Evolutionary conservation across 2,888 invertebrate genomes (phyloP), one percentile per base, ranked within the genome.

Genomic region (Uloborus plumipes): DNA sequence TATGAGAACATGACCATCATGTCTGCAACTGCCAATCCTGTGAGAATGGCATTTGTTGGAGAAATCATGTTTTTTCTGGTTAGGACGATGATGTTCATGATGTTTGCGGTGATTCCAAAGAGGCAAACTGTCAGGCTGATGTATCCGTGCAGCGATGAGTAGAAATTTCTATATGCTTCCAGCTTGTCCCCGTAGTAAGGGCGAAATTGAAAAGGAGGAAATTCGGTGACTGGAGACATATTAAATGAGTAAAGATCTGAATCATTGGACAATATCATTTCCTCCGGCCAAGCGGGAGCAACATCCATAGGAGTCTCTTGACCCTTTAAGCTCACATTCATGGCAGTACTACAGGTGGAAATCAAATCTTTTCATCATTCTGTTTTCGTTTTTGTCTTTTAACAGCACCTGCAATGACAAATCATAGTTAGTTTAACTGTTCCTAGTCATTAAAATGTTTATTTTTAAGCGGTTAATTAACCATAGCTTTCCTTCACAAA

Each of bases 41-140:
- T 96, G 55, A 98, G 92, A 83, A 98, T 96, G 70, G 94, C 93
- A 90, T 98, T 98, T 47, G 96, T 97, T 3, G 97, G 94, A 80
- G 95, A 95, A 16, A 89, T 87, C 96, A 98, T 97, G 89, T 97
- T 96, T 49, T 94, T 93, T n/a, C 95, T 92, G 15, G 96, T 94
- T 73, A 98, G 91, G 15, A 98, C 96, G 59, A 94, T 93, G 84
- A 98, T 94, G 89, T 97, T 98, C 87, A 97, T 92, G 18, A 94
- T 92, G 89, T 97, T 98, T 77, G 96, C 95, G 51, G 96, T 92
- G 55, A 95, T 94, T 67, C 97, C 97, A 88, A 97, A 94, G 73
- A 95, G 90, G 89, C 97, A 97, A 84, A 98, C 95, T 73, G 94
- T 90, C 55, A 97, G 90, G 84, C 95, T 95, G 74, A 94, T 92